Conservation (phyloP, 2,888 invertebrate genomes). For the Caenorhabditis uteleia region DNA sequence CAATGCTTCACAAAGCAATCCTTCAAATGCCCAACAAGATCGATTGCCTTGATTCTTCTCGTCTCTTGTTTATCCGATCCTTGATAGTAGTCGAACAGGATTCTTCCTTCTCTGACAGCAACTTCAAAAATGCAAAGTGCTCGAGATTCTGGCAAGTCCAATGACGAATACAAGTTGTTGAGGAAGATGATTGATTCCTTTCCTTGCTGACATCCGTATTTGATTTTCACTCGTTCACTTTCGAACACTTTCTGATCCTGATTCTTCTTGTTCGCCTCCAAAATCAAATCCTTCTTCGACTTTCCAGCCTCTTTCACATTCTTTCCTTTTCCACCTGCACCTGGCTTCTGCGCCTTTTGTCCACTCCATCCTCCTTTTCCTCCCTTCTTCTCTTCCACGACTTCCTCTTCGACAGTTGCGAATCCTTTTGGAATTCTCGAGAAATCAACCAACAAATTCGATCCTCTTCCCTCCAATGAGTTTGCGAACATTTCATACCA, state of each 20-base stretch:
- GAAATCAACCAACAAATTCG: constrained; percentile 66
- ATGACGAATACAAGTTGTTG: constrained; percentile 53
- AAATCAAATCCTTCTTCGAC: constrained; percentile 64
- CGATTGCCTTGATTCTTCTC: constrained; percentile 53
- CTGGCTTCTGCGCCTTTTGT: constrained; percentile 44
- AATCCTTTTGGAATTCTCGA: constrained; percentile 61
- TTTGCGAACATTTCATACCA: constrained; percentile 68
- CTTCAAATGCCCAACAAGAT: constrained; percentile 62
- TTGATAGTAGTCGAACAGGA: constrained; percentile 32
- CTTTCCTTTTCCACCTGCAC: constrained; percentile 47
- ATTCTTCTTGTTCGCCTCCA: constrained; percentile 59
- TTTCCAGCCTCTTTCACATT: constrained; percentile 45
- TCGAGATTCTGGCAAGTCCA: constrained; percentile 65
- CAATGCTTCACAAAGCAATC: constrained; percentile 60
- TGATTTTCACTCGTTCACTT: constrained; percentile 62
- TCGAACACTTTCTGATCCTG: constrained; percentile 57
- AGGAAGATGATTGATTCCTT: constrained; percentile 54
- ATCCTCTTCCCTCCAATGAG: constrained; percentile 62
- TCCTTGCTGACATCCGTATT: constrained; percentile 59
- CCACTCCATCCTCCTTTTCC: constrained; percentile 49
- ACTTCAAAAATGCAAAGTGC: constrained; percentile 62
- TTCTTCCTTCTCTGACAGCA: constrained; percentile 47
- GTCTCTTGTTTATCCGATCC: constrained; percentile 34
- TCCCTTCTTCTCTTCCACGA: constrained; percentile 43
- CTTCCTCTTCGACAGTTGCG: constrained; percentile 43